Percentiles rank a stretch among this genome's conserved stretches.
Conservation (phyloP, 2,888 invertebrate genomes). For the Cetonia aurata region DNA sequence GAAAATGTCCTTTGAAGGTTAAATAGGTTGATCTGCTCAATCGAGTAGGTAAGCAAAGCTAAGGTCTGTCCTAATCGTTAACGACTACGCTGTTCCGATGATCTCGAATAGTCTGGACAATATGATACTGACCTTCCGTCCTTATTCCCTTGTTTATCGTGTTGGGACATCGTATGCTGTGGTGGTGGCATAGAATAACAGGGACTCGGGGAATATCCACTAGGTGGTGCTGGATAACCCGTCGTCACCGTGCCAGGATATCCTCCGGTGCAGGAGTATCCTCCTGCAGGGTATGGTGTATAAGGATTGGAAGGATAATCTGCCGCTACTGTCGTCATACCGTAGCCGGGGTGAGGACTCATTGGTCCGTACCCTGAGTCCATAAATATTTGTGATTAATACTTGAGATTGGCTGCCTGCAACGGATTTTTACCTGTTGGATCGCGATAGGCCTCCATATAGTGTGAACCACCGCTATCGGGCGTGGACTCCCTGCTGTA, state of each 20-base stretch:
- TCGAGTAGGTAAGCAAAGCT: constrained; percentile 2
- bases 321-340: constrained; percentile 80
- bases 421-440: constrained; percentile 78
- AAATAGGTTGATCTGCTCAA: too few species aligned
- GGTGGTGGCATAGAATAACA: constrained; percentile 93
- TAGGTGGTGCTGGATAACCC: constrained; percentile 76
- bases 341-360: constrained; percentile 89
- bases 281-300: constrained; percentile 72
- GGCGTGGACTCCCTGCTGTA: constrained; percentile 92
- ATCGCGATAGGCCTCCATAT: constrained; percentile 89
- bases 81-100: neutral
- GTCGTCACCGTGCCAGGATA: constrained; percentile 70
- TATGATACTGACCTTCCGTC: constrained; percentile 75
- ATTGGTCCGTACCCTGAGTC: constrained; percentile 81
- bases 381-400: neutral
- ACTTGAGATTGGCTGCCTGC: neutral
- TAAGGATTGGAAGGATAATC: constrained; percentile 85
- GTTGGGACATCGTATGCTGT: constrained; percentile 78
- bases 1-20: too few species aligned
- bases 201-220: constrained; percentile 75
- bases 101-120: neutral
- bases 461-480: constrained; percentile 90
- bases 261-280: constrained; percentile 64
- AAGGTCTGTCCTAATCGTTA: neutral
- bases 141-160: constrained; percentile 76